Evolutionary conservation across 2,113 vertebrate species (phyloP).

Genomic region (Desmodus rotundus): DNA sequence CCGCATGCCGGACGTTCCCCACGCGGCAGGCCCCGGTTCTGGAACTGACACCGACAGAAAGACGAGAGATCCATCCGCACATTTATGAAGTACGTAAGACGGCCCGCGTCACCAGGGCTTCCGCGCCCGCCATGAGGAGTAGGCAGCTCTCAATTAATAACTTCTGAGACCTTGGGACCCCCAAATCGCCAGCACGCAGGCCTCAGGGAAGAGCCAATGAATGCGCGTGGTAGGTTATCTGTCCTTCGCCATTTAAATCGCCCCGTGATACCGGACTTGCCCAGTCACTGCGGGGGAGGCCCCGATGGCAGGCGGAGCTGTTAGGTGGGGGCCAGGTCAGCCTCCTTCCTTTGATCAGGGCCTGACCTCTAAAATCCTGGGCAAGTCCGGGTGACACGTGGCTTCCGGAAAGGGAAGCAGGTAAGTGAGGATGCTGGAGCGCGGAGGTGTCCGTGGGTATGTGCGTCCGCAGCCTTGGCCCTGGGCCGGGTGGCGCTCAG

Average conservation of each 20-base stretch:
- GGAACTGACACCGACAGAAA: not conserved
- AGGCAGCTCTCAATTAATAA: not conserved
- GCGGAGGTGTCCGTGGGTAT: not conserved
- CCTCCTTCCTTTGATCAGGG: too few relatives aligned
- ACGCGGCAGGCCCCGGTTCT: not conserved
- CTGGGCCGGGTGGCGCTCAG: accelerated
- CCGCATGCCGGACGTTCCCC: accelerated
- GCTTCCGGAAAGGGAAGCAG: not conserved
- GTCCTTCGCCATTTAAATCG: not conserved
- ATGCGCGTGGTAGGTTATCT: not conserved
- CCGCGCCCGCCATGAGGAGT: accelerated
- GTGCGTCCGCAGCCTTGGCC: accelerated
- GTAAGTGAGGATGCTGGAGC: accelerated
- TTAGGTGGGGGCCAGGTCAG: too few relatives aligned
- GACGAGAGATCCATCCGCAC: not conserved
- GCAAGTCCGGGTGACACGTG: accelerated
- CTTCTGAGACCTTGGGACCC: not conserved
- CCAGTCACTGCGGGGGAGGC: not conserved
- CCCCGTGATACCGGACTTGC: not conserved
- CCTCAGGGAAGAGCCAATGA: not conserved
- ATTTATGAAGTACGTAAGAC: not conserved
- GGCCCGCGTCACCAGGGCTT: not conserved
- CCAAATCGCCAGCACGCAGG: not conserved
- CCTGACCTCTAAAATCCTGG: not conserved
- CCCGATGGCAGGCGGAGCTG: not conserved